Evolutionary conservation across 1,140 invertebrate genomes (phyloP).

Genomic region (Sitobion miscanthi): DNA sequence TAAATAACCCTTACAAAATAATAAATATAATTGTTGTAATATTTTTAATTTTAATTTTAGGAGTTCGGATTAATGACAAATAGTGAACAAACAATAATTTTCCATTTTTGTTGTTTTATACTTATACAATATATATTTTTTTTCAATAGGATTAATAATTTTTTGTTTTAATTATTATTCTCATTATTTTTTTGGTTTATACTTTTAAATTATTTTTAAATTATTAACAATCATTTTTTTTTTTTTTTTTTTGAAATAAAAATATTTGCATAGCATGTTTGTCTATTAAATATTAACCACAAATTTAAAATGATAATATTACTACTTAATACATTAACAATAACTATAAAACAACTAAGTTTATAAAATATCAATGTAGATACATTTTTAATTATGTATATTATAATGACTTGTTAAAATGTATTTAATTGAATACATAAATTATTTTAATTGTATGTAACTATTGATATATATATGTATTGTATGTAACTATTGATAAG

Average conservation of each 20-base stretch:
- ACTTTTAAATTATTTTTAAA: neutral
- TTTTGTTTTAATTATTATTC: conserved; percentile 17
- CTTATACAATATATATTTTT: conserved; percentile 1
- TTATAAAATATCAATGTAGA: neutral
- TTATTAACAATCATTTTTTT: no score
- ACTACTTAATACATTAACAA: conserved; percentile 15
- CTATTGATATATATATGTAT: no score
- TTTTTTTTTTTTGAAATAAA: neutral
- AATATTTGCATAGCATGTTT: neutral
- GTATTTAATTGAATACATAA: conserved; percentile 4
- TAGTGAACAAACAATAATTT: conserved; percentile 29
- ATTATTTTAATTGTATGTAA: neutral
- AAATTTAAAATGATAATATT: conserved; percentile 10
- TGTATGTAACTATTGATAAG: neutral
- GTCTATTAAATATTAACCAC: neutral
- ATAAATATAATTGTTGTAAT: conserved; percentile 1
- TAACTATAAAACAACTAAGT: conserved; percentile 23
- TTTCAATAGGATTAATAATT: neutral
- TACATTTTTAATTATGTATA: neutral
- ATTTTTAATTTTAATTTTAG: conserved; percentile 47
- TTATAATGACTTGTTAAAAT: conserved; percentile 9
- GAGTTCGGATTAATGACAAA: conserved; percentile 39
- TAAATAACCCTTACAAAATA: neutral
- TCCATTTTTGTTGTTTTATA: conserved; percentile 41
- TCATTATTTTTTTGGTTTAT: neutral